A percentile compares a stretch with the other conserved stretches of the same genome.
Conservation (phyloP, 2,113 vertebrate species). For the Nesogale talazaci region DNA sequence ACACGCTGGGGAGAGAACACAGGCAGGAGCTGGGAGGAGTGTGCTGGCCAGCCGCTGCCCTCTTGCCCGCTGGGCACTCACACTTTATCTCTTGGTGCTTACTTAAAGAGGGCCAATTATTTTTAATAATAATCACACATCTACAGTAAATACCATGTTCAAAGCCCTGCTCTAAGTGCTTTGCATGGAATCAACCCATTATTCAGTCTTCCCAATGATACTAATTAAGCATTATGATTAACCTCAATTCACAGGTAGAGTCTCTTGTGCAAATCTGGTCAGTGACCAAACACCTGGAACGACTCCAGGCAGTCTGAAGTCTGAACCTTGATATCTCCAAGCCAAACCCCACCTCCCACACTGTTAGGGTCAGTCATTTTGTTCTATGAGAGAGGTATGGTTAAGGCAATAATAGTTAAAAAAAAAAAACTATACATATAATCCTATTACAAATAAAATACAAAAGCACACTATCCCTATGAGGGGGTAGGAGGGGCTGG, state of each 20-base stretch:
- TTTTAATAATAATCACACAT: not conserved
- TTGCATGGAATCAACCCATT: not conserved
- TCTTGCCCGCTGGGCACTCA: not conserved
- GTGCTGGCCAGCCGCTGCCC: not conserved
- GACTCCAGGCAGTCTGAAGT: not conserved
- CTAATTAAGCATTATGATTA: not conserved
- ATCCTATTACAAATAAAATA: not conserved
- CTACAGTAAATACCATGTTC: fast-evolving
- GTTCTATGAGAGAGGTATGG: not conserved
- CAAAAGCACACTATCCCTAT: not conserved
- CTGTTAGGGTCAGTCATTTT: not conserved
- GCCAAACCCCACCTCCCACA: too few relatives aligned
- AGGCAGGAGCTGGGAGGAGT: not conserved
- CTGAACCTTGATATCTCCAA: not conserved
- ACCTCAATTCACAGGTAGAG: not conserved
- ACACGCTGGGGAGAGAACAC: constrained; percentile 37
- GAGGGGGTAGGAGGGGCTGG: not conserved
- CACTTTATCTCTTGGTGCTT: not conserved
- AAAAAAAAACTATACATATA: not conserved
- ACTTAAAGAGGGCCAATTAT: fast-evolving
- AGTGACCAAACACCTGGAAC: not conserved
- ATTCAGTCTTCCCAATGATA: not conserved
- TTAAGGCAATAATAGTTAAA: not conserved
- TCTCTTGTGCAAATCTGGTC: not conserved
- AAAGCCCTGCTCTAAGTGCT: not conserved